Conservation (phyloP, 2,888 invertebrate species). For the Xylophagus ater region DNA sequence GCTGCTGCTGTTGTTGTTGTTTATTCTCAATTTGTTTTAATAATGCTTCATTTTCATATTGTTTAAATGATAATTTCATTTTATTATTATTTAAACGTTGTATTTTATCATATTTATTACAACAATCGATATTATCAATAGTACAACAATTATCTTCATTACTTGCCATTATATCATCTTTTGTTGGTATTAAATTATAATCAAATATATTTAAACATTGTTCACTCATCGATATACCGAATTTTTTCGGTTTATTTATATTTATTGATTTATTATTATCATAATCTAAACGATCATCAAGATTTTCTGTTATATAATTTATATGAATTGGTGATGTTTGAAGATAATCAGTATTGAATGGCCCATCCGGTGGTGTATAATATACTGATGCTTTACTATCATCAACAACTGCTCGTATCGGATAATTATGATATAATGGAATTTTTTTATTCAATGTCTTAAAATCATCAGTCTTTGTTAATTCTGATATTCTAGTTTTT, state of each 20-base stretch:
- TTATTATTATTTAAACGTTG: background rate
- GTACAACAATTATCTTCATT: constrained; percentile 12
- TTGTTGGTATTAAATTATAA: background rate
- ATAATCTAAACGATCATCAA: constrained; percentile 22
- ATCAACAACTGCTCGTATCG: no score
- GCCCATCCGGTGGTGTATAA: constrained; percentile 66
- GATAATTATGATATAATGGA: no score
- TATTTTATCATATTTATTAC: constrained; percentile 2
- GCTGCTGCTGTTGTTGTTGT: background rate
- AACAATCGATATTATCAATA: constrained; percentile 6
- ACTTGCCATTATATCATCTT: constrained; percentile 5
- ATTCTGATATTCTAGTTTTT: constrained; percentile 31
- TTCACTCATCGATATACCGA: background rate
- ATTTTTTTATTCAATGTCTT: no score
- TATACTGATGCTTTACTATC: constrained; percentile 65
- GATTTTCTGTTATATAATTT: constrained; percentile 35
- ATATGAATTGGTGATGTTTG: constrained; percentile 45
- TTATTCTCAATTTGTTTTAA: constrained; percentile 4
- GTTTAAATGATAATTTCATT: constrained; percentile 5
- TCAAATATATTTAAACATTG: constrained; percentile 1
- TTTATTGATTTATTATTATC: constrained; percentile 1
- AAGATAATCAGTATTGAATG: constrained; percentile 39
- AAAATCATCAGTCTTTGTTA: constrained; percentile 25
- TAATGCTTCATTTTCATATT: constrained; percentile 9
- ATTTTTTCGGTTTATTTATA: constrained; percentile 2